Evolutionary conservation across 2,797 vertebrate genomes (phyloP), one percentile per base, ranked within the genome.

Genomic region (Schizopygopsis malacanthus): DNA sequence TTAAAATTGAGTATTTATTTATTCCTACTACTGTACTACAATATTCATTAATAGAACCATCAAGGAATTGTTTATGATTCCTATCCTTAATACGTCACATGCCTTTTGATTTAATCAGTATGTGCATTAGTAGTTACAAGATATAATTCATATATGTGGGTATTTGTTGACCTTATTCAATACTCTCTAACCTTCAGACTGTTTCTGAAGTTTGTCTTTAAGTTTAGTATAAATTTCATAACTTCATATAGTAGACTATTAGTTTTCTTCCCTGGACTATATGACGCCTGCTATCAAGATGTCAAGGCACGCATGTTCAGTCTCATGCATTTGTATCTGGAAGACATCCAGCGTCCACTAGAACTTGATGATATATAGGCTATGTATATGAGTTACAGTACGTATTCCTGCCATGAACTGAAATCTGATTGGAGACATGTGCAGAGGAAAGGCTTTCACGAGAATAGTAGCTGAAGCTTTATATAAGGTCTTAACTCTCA

Each of bases 321-420:
- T 22, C 43, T 65, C 43, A 50, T 76, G 28, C 28, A 79, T 52
- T 83, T 65, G 15, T 20, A 13, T 77, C 33, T 84, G 56, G 71
- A 33, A 83, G 13, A 39, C 20, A 50, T 83, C 45, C 72, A 83
- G 33, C 41, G 45, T 61, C 33, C 28, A 11, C 41, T 50, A 63
- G 43, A 67, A 52, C 56, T 59, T 65, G 56, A 33, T 84, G 59
- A 67, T 76, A 84, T 39, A 2, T 50, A 33, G 33, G 33, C 2
- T 33, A 50, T 47, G 41, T 6, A 63, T 45, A 47, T 39, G 15
- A 50, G 56, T 63, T 75, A 22, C 63, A 67, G 54, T 18, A 61
- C 54, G 33, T 22, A 54, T 54, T 18, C 33, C 37, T 71, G 52
- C 33, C 45, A 39, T 81, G 28, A 70, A 56, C 50, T 56, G 37